Base-by-base conservation (phyloP, 1,140 invertebrate species). In the Panagrolaimus sp. region DNA sequence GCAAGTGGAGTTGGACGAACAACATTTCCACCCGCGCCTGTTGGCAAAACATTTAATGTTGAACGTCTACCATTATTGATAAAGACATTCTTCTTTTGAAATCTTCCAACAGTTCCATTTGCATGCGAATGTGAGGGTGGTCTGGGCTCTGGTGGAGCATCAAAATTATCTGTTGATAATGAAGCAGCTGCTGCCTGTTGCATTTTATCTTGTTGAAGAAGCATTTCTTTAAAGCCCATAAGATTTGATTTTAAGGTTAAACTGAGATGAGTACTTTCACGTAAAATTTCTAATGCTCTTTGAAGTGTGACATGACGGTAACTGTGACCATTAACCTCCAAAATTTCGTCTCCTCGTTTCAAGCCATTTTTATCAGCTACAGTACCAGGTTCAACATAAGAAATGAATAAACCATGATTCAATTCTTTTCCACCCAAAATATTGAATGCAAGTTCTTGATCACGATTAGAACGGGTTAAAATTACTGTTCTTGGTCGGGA, bases 201-300 rank as follows among this genome's bases (percentile, higher is more conserved):
- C 8, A 58, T 21, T 17, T 58, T 58, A 26, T 69, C 52, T 26
- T 70, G 47, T 46, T 71, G 47, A 43, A 62, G 63, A 55, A 76
- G 47, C 44, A 76, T 73, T 48, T 77, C 76, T 44, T 74, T 81
- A 78, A 78, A 80, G 79, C 86, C 87, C 69, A 96, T 87, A 72
- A 97, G 88, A 88, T 99, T 98, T 75, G 93, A 96, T 86, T 96
- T 97, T 15, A 98, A 92, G 47, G 91, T 93, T 75, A 98, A 91
- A 83, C 91, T 93, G 47, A 98, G 86, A 86, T 98, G 95, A 65
- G 94, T 98, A 26, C 93, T 92, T 48, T 91, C 90, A 70, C 90
- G 88, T 0, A 98, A 88, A 65, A 96, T 90, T 84, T 98, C 95
- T 74, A 96, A 87, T 4, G 95, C 94, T 81, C 90, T 89, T 21